Percentiles rank a stretch among this genome's conserved stretches.
phyloP scores from a whole-genome alignment of 1,140 invertebrate species.

The Drosophila kanapiae region DNA sequence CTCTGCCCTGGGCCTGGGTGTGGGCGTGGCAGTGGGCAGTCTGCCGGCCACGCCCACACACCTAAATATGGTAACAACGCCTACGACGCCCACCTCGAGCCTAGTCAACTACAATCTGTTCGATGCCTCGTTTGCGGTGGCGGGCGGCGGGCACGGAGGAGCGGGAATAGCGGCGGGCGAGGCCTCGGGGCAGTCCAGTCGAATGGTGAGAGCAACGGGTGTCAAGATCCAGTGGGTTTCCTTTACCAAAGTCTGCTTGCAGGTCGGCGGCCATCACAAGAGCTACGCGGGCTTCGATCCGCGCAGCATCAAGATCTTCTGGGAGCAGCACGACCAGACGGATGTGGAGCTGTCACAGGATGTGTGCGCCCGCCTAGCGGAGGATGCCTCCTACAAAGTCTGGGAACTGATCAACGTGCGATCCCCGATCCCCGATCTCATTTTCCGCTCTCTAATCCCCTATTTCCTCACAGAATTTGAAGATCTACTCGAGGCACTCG shows the following conservation, averaged over 20 bases:
- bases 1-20: conserved; percentile 5
- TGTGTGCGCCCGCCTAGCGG: conserved; percentile 75
- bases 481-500: conserved; percentile 79
- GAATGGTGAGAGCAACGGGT: conserved; percentile 19
- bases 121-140: conserved; percentile 64
- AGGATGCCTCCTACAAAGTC: conserved; percentile 84
- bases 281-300: conserved; percentile 79
- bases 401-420: conserved; percentile 82
- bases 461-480: conserved; percentile 62
- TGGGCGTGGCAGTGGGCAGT: conserved; percentile 42
- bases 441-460: not conserved
- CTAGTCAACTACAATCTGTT: conserved; percentile 65
- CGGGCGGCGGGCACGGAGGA: conserved; percentile 34
- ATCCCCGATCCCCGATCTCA: not conserved
- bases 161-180: conserved; percentile 24
- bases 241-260: not conserved
- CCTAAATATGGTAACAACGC: conserved; percentile 67
- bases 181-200: conserved; percentile 32
- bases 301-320: conserved; percentile 79
- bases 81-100: conserved; percentile 72
- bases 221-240: too few species aligned
- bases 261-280: conserved; percentile 64
- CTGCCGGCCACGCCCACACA: conserved; percentile 61
- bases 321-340: conserved; percentile 84
- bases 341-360: conserved; percentile 79